Percentiles rank a stretch among this genome's conserved stretches.
Conservation (phyloP, 2,888 invertebrate genomes). For the Rutpela maculata region DNA sequence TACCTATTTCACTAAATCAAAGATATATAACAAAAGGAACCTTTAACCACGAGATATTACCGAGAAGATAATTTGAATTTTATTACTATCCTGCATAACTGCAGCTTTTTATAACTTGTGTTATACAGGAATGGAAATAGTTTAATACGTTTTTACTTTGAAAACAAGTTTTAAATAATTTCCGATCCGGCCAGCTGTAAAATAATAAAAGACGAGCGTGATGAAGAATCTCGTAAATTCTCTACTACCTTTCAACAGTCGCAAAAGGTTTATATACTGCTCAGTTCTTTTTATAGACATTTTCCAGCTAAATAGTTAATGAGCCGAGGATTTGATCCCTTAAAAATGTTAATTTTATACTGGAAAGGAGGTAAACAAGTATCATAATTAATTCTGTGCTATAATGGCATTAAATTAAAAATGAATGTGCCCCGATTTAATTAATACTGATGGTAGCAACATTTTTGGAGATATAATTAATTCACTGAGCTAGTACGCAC, state of each 20-base stretch:
- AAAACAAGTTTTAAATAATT: neutral
- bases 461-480: neutral
- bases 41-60: too few relatives aligned
- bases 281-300: slow-evolving; percentile 4
- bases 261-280: neutral
- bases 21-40: too few relatives aligned
- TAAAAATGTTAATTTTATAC: neutral
- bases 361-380: neutral
- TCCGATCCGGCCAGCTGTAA: neutral
- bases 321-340: neutral
- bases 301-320: slow-evolving; percentile 4
- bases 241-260: neutral
- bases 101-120: too few relatives aligned
- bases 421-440: neutral
- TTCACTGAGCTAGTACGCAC: too few relatives aligned
- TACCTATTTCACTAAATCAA: too few relatives aligned
- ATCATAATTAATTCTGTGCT: neutral
- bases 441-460: neutral
- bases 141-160: neutral
- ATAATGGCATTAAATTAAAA: neutral
- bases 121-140: too few relatives aligned
- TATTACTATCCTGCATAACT: too few relatives aligned
- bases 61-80: too few relatives aligned
- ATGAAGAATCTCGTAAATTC: neutral
- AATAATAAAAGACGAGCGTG: neutral